Percentiles rank a stretch among this genome's conserved stretches.
These are phyloP conservation scores for Borostomias antarcticus DNA, from an alignment of 2,797 vertebrate genomes.

Conservation along the genomic window DNA sequence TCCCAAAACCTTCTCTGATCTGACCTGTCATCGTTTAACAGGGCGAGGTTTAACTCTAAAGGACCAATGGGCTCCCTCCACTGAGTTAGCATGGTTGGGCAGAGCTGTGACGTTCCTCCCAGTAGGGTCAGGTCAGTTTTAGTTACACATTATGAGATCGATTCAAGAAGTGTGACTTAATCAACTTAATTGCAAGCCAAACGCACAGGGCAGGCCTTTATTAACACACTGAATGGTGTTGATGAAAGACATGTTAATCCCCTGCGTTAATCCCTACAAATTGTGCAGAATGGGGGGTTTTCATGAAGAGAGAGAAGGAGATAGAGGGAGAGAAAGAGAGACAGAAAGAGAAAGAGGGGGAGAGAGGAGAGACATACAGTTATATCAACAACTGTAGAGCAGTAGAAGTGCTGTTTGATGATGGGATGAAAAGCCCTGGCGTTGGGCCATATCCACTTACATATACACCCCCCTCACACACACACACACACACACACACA, in stretches of 20 bases:
- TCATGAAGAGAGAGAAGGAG: neutral
- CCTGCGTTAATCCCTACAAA: neutral
- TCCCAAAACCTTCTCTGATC: neutral
- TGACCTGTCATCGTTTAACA: neutral
- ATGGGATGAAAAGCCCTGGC: constrained; percentile 74
- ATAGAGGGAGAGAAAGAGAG: no score
- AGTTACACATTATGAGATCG: constrained; percentile 71
- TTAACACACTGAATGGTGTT: neutral
- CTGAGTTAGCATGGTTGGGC: neutral
- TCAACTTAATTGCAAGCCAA: constrained; percentile 6
- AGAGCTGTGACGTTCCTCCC: neutral
- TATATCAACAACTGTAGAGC: constrained; percentile 54
- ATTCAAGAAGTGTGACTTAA: constrained; percentile 24
- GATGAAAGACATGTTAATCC: constrained; percentile 11
- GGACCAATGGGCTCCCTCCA: neutral
- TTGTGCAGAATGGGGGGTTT: neutral
- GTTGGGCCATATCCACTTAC: constrained; percentile 59
- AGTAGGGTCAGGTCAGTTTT: constrained; percentile 1
- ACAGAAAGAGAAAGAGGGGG: no score
- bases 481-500: neutral
- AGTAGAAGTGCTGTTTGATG: constrained; percentile 78
- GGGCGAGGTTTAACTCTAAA: neutral
- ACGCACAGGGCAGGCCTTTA: neutral
- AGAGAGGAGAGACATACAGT: constrained; percentile 34
- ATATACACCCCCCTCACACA: constrained; percentile 24